Percentiles rank a stretch among this genome's conserved stretches.
Conservation (phyloP, 2,113 vertebrate genomes). For the Salvelinus namaycush region DNA sequence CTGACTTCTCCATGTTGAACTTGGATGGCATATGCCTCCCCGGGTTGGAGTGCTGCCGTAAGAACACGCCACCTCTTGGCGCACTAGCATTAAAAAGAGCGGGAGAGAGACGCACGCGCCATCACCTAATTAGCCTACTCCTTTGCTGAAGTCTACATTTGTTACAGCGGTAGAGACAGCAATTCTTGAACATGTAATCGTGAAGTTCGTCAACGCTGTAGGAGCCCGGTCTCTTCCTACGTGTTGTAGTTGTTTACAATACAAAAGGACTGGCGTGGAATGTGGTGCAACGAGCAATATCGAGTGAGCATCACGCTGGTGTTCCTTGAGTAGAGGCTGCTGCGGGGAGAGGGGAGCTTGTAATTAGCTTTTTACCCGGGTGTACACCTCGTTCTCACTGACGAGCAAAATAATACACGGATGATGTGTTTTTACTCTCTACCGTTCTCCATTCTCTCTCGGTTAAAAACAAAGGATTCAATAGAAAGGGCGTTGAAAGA, state of each 20-base stretch:
- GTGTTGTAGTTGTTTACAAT: constrained; percentile 24
- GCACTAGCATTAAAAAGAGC: background rate
- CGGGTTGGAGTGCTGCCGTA: constrained; percentile 1
- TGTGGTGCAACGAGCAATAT: constrained; percentile 42
- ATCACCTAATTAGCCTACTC: background rate
- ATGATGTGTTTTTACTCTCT: constrained; percentile 47
- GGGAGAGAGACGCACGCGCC: constrained; percentile 6
- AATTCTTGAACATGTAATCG: constrained; percentile 42
- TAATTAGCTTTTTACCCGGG: constrained; percentile 12
- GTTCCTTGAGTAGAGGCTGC: constrained; percentile 14
- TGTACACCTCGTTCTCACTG: constrained; percentile 7
- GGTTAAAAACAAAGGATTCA: constrained; percentile 42
- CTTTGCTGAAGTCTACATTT: background rate
- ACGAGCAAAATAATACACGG: constrained; percentile 17
- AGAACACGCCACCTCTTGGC: constrained; percentile 12
- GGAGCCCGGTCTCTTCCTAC: constrained; percentile 17
- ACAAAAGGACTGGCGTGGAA: constrained; percentile 12
- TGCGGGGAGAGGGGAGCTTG: constrained; percentile 20
- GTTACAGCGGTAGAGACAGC: constrained; percentile 21
- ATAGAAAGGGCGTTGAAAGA: background rate
- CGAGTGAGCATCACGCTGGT: constrained; percentile 37
- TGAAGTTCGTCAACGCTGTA: constrained; percentile 7
- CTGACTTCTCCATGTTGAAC: background rate
- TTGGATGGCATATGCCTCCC: background rate
- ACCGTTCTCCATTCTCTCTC: constrained; percentile 42